A percentile compares a stretch with the other conserved stretches of the same genome.
phyloP scores from a whole-genome alignment of 2,797 vertebrate species.

The Ara ararauna region DNA sequence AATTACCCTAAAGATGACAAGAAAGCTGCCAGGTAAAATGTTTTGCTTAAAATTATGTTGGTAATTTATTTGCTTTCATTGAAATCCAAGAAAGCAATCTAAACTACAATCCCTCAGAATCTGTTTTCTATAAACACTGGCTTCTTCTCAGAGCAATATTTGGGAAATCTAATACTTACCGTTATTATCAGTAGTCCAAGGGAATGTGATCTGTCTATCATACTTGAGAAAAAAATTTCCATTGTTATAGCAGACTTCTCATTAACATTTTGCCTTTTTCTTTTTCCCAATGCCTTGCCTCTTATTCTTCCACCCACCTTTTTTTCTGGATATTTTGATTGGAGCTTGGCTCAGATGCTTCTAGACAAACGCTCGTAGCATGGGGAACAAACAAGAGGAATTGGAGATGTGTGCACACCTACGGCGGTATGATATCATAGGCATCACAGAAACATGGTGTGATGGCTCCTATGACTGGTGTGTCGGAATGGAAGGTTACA shows the following conservation, averaged over 20 bases:
- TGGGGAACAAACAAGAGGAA: too few relatives aligned
- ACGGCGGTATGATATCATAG: too few relatives aligned
- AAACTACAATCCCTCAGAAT: neutral
- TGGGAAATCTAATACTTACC: neutral
- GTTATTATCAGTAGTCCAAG: neutral
- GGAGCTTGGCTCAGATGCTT: too few relatives aligned
- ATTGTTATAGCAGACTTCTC: neutral
- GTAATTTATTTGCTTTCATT: neutral
- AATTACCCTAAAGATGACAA: neutral
- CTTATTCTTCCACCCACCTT: neutral
- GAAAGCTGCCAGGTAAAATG: neutral
- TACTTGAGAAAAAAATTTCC: neutral
- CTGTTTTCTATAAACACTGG: neutral
- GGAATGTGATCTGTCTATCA: neutral
- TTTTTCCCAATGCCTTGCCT: neutral
- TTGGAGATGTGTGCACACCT: too few relatives aligned
- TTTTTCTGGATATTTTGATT: neutral
- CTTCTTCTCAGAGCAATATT: neutral
- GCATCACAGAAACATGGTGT: too few relatives aligned
- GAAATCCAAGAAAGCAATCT: neutral
- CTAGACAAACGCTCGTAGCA: too few relatives aligned
- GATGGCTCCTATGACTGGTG: too few relatives aligned
- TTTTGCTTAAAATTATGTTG: neutral
- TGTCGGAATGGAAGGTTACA: too few relatives aligned
- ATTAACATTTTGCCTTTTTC: rapidly evolving